phyloP scores from a whole-genome alignment of 2,797 vertebrate genomes.

The Masticophis lateralis region DNA sequence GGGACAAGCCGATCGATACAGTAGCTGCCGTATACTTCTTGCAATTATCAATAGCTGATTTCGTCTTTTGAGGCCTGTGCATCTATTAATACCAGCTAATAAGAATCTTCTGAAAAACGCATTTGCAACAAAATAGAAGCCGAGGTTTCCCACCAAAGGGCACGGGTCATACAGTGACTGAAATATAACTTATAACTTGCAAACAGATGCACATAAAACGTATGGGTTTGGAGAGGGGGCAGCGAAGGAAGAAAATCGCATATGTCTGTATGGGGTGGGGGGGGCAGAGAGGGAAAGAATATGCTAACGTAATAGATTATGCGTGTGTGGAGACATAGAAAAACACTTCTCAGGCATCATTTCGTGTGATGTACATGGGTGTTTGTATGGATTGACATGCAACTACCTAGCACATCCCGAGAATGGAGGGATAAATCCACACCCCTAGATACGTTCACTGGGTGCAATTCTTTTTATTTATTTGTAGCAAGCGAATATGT shows the following conservation, averaged over 20 bases:
- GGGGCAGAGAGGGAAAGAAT: not conserved
- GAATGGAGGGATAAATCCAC: fast-evolving
- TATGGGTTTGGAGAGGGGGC: not conserved
- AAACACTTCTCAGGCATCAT: not conserved
- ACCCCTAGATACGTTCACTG: not conserved
- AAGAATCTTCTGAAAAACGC: slow-evolving; percentile 82
- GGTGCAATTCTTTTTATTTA: not conserved
- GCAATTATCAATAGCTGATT: slow-evolving; percentile 99
- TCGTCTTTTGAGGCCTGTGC: slow-evolving; percentile 90
- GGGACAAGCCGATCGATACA: slow-evolving; percentile 98
- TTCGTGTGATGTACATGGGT: not conserved
- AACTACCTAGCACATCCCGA: fast-evolving
- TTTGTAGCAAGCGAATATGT: not conserved
- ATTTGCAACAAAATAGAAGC: slow-evolving; percentile 62
- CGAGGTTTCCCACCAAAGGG: slow-evolving; percentile 54
- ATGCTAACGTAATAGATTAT: not conserved
- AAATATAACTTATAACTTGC: not conserved
- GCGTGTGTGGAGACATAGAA: not conserved
- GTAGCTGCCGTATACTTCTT: slow-evolving; percentile 94
- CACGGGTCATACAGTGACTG: slow-evolving; percentile 39
- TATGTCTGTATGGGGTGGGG: not conserved
- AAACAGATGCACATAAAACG: not conserved
- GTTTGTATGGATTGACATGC: not conserved
- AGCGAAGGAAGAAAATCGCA: not conserved
- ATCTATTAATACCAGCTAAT: slow-evolving; percentile 98